Evolutionary conservation across 2,888 invertebrate species (phyloP), one percentile per base, ranked within the genome.

Genomic region (Tuberolachnus salignus): DNA sequence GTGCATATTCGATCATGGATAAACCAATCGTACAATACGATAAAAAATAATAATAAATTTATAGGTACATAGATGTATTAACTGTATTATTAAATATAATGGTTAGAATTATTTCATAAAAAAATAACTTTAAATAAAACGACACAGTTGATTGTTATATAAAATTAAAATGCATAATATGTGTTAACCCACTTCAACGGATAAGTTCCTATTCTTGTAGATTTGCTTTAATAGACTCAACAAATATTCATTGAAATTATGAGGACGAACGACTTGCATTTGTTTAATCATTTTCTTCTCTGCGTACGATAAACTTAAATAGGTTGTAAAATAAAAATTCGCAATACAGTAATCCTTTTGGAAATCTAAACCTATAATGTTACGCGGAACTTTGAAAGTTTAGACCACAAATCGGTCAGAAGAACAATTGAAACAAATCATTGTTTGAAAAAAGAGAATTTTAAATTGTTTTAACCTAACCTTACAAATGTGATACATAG

Each of bases 221-320:
- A 78, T 78, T 9, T 16, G 59, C n/a, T 69, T 69, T 42, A 78
- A 34, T n/a, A 78, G 51, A 23, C 21, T 61, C 21, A 51, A 21
- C 51, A 78, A 61, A 14, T 78, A 69, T 51, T 78, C 78, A 19
- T 78, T 69, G 6, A 78, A 69, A n/a, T 59, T 69, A n/a, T 61
- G 51, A 42, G 78, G 78, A 21, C 78, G 78, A 1, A 78, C 69
- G 11, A 59, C 14, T 42, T 61, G 59, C 16, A 21, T 1, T 34
- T 34, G 49, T 67, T 51, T 66, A 26, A 78, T 49, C 21, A 67
- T 63, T 26, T 59, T 64, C 44, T 21, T 66, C 46, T 46, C 66
- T 59, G 16, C 26, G 9, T 10, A 10, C 21, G 11, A 14, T 34
- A 34, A 34, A 34, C 6, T 34, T 4, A 34, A 4, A 34, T 6